Conservation (phyloP, 2,113 vertebrate species). For the Ceyx melanurus region DNA sequence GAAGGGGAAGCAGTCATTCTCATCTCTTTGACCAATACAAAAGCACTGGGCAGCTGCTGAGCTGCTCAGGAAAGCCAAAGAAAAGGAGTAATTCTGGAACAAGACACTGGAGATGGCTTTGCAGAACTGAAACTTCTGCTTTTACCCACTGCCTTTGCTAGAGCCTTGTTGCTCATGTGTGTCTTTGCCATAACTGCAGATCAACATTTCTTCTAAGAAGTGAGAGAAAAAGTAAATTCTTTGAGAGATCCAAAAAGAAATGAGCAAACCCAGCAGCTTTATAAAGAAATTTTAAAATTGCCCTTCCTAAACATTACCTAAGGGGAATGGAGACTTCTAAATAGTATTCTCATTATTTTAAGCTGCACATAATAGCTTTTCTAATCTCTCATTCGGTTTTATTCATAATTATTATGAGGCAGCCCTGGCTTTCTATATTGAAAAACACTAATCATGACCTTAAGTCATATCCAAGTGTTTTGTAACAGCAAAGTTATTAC, state of each 20-base stretch:
- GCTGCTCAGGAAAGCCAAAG: background rate
- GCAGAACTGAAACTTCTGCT: background rate
- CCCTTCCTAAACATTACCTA: background rate
- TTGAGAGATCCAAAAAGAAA: background rate
- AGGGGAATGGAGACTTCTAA: too few species aligned
- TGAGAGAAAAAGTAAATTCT: background rate
- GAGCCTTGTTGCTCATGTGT: fast-evolving
- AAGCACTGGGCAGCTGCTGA: background rate
- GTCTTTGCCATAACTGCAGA: background rate
- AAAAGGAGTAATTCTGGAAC: background rate
- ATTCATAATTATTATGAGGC: background rate
- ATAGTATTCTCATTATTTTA: background rate
- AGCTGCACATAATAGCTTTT: background rate
- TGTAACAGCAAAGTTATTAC: background rate
- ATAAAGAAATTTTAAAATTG: background rate
- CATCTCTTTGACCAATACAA: background rate
- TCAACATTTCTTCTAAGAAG: background rate
- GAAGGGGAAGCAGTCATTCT: background rate
- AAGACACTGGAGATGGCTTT: background rate
- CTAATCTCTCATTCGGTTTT: background rate
- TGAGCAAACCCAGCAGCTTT: background rate
- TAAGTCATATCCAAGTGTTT: background rate
- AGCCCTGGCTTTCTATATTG: background rate
- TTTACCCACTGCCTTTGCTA: background rate
- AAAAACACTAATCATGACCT: background rate